Percentiles rank a stretch among this genome's conserved stretches.
phyloP scores from a whole-genome alignment of 1,140 invertebrate genomes.

The Diplogasteroides magnus region DNA sequence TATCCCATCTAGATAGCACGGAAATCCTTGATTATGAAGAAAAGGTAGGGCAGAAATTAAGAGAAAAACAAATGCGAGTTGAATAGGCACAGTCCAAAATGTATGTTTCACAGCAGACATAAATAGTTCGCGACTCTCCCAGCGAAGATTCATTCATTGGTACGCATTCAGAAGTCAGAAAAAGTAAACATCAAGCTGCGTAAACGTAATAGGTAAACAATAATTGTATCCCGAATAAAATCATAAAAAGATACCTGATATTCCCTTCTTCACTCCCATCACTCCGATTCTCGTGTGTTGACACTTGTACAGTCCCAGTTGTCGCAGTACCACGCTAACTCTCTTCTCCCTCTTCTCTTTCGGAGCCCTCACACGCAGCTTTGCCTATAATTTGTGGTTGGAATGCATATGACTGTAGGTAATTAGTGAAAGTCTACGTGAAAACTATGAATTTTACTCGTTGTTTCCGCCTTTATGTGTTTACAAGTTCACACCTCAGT shows the following conservation, averaged over 20 bases:
- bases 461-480: constrained; percentile 16
- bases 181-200: constrained; percentile 13
- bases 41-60: not conserved
- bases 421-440: constrained; percentile 2
- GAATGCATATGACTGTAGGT: constrained; percentile 16
- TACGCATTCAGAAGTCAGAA: too few species aligned
- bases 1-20: not conserved
- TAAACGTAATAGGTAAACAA: too few species aligned
- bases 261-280: constrained; percentile 41
- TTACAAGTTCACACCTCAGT: constrained; percentile 25
- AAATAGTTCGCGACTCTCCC: too few species aligned
- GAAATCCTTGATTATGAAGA: constrained; percentile 29
- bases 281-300: constrained; percentile 47
- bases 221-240: too few species aligned
- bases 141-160: too few species aligned
- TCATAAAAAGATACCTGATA: too few species aligned
- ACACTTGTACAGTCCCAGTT: constrained; percentile 54
- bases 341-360: constrained; percentile 13
- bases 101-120: too few species aligned
- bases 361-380: constrained; percentile 10
- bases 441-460: constrained; percentile 36
- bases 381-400: constrained; percentile 10
- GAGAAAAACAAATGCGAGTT: not conserved
- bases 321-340: constrained; percentile 37
- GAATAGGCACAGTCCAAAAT: too few species aligned